phyloP scores from a whole-genome alignment of 2,113 vertebrate species.

The Rhinoptilus africanus region DNA sequence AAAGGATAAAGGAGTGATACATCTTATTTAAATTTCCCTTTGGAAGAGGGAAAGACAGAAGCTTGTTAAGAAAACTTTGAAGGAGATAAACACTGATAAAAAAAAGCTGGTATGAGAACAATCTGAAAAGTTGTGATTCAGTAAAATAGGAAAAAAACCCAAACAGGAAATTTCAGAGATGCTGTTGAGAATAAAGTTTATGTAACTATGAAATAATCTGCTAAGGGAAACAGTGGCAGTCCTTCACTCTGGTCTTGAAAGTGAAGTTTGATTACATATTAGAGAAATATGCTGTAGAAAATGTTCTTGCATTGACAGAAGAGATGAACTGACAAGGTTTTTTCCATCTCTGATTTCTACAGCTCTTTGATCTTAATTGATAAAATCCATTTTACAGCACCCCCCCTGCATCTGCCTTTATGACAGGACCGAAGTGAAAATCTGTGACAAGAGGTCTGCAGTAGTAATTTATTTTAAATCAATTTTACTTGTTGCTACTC shows the following conservation, averaged over 20 bases:
- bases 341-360: slow-evolving; percentile 28
- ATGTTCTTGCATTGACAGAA: slow-evolving; percentile 1
- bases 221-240: not conserved
- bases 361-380: slow-evolving; percentile 13
- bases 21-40: not conserved
- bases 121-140: not conserved
- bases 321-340: not conserved
- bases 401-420: not conserved
- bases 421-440: slow-evolving; percentile 27
- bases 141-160: not conserved
- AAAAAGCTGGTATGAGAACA: not conserved
- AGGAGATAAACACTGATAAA: not conserved
- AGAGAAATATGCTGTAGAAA: not conserved
- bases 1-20: not conserved
- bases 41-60: not conserved
- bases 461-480: slow-evolving; percentile 57
- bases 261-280: not conserved
- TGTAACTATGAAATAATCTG: not conserved
- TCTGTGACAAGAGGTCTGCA: not conserved
- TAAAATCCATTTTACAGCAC: not conserved
- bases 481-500: slow-evolving; percentile 47
- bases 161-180: not conserved
- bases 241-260: not conserved
- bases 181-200: not conserved
- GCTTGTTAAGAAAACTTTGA: not conserved